Evolutionary conservation across 2,888 invertebrate species (phyloP).

Genomic region (Icerya purchasi): DNA sequence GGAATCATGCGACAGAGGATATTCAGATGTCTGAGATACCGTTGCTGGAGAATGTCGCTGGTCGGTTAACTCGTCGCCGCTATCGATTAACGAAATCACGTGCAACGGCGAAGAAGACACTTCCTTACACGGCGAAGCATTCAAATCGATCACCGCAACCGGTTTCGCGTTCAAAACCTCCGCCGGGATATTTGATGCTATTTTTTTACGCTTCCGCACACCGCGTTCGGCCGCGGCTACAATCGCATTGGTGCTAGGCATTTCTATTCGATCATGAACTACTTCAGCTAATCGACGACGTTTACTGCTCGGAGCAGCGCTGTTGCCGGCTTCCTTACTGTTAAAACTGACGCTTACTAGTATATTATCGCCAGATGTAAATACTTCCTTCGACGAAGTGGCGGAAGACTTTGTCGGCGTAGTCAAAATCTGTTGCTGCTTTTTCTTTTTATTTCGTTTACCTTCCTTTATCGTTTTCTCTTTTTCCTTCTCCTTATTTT

Average conservation of each 20-base stretch:
- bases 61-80: not conserved
- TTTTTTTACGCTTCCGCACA: conserved; percentile 15
- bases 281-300: conserved; percentile 27
- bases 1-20: not conserved
- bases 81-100: conserved; percentile 48
- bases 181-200: conserved; percentile 23
- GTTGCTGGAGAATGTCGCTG: not conserved
- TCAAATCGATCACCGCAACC: conserved; percentile 65
- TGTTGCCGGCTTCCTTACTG: conserved; percentile 19
- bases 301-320: conserved; percentile 23
- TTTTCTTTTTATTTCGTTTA: conserved; percentile 27
- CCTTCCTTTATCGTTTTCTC: conserved; percentile 20
- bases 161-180: conserved; percentile 37
- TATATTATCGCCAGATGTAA: conserved; percentile 80
- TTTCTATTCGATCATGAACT: conserved; percentile 23
- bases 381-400: conserved; percentile 70
- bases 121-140: conserved; percentile 64
- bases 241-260: not conserved
- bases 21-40: not conserved
- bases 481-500: conserved; percentile 23
- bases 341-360: conserved; percentile 72
- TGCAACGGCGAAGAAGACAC: conserved; percentile 57
- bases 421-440: conserved; percentile 24
- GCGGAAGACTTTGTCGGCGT: conserved; percentile 24
- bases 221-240: not conserved